Conservation (phyloP, 2,113 vertebrate genomes). For the Hypanus sabinus region DNA sequence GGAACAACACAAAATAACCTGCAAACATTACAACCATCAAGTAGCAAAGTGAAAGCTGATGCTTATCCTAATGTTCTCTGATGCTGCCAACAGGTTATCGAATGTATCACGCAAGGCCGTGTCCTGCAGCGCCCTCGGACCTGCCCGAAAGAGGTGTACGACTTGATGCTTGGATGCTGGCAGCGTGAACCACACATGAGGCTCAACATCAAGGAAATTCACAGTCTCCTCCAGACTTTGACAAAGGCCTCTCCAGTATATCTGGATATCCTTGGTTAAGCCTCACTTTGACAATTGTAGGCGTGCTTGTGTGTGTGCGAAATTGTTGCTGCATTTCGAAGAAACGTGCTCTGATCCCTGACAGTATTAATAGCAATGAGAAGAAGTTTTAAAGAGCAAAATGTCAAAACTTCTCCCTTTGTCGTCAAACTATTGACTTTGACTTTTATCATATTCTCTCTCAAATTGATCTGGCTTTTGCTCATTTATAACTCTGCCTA, state of each 20-base stretch:
- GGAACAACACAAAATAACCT: too few relatives aligned
- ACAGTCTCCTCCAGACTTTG: conserved; percentile 88
- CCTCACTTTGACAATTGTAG: conserved; percentile 52
- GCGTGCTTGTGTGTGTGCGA: conserved; percentile 47
- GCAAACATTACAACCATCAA: not conserved
- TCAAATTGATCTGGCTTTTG: conserved; percentile 66
- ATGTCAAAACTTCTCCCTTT: conserved; percentile 59
- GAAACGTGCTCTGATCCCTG: conserved; percentile 60
- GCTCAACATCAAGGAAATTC: conserved; percentile 96
- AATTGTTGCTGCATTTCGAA: conserved; percentile 61
- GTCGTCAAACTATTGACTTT: conserved; percentile 60
- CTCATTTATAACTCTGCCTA: conserved; percentile 74
- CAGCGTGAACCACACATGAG: conserved; percentile 94
- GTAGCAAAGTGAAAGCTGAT: too few relatives aligned
- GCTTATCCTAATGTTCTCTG: not conserved
- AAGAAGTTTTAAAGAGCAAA: conserved; percentile 68
- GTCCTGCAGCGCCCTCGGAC: conserved; percentile 93
- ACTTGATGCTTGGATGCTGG: conserved; percentile 98
- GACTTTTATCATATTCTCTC: conserved; percentile 55
- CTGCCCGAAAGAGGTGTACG: conserved; percentile 94
- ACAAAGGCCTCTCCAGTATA: conserved; percentile 97
- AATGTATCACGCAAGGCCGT: conserved; percentile 96
- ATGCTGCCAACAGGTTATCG: conserved; percentile 74
- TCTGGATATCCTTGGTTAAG: conserved; percentile 95
- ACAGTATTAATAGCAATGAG: conserved; percentile 62